Evolutionary conservation across 2,113 vertebrate species (phyloP), one percentile per base, ranked within the genome.

Genomic region (Nothoprocta pentlandii): DNA sequence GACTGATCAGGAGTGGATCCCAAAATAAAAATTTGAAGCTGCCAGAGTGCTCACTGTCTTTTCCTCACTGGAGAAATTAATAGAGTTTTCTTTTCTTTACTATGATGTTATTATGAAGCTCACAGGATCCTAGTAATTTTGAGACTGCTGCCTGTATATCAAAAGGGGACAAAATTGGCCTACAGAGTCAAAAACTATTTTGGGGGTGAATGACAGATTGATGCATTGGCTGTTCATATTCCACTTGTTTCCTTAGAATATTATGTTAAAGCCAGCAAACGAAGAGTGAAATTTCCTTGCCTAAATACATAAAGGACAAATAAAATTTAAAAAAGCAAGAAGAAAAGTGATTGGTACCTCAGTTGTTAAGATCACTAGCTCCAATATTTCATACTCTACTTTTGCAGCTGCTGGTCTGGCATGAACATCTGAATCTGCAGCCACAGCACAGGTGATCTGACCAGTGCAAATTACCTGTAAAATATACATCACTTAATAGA

Each of bases 381-480:
- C 95, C 91, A 98, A 78, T 10, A 80, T 77, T 89, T 98, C 96
- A 59, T 98, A 98, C 26, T 91, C 94, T 85, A 98, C 96, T 95
- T 97, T 97, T 78, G 90, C 95, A 74, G 81, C 87, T 47, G 97
- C 98, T 62, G 78, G 81, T 80, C 96, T 98, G 25, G 97, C 98
- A 78, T 97, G 97, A 28, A 89, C 49, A 2, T 96, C 92, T 39
- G 97, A 97, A 86, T 98, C 97, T 4, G 98, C 98, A 13, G 93
- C 94, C 76, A 98, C 98, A 61, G 97, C 98, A 87, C 97, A 98
- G 87, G 98, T 81, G 73, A 98, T 78, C 84, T 98, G 97, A 73
- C 98, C 98, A 80, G 98, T 97, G 3, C 98, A 98, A 54, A 95
- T 93, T 23, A 98, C 98, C 98, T 98, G 86, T 11, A 58, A 91